A percentile compares a stretch with the other conserved stretches of the same genome.
These are phyloP conservation scores for Halesus radiatus DNA, from an alignment of 1,140 invertebrate species.

Conservation along the genomic window DNA sequence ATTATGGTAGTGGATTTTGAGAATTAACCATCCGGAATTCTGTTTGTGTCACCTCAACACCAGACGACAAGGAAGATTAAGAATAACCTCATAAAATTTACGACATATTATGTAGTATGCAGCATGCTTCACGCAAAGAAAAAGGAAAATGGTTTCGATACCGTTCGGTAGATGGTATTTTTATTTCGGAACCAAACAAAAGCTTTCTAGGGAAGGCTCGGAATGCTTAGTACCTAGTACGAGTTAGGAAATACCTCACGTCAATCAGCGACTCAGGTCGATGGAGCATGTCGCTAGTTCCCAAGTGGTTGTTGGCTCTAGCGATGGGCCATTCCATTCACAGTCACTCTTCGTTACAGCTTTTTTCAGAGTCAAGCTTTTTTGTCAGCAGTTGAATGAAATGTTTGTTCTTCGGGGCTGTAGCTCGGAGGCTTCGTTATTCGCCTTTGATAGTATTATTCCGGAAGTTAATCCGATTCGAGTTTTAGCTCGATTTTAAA, in stretches of 20 bases:
- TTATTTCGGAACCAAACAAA: neutral
- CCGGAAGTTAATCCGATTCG: neutral
- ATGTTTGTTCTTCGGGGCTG: conserved; percentile 11
- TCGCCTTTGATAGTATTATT: conserved; percentile 18
- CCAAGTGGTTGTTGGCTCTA: neutral
- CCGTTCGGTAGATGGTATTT: neutral
- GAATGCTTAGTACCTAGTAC: neutral
- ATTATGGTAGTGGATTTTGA: no score
- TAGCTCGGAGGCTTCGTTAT: conserved; percentile 6
- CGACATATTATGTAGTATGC: no score
- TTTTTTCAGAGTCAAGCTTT: conserved; percentile 4
- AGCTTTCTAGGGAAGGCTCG: neutral
- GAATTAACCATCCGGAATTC: no score
- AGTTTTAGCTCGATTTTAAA: no score
- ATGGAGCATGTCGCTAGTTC: conserved; percentile 16
- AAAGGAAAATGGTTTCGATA: no score
- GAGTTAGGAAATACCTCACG: conserved; percentile 8
- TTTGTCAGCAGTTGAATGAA: conserved; percentile 29
- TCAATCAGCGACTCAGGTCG: conserved; percentile 4
- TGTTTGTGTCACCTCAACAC: no score
- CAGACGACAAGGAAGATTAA: no score
- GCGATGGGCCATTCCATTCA: neutral
- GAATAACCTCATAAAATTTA: no score
- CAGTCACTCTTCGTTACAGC: conserved; percentile 22
- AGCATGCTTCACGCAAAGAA: no score